These are phyloP conservation scores for Poeciliopsis retropinna DNA, from an alignment of 2,113 vertebrate genomes.

Conservation along the genomic window DNA sequence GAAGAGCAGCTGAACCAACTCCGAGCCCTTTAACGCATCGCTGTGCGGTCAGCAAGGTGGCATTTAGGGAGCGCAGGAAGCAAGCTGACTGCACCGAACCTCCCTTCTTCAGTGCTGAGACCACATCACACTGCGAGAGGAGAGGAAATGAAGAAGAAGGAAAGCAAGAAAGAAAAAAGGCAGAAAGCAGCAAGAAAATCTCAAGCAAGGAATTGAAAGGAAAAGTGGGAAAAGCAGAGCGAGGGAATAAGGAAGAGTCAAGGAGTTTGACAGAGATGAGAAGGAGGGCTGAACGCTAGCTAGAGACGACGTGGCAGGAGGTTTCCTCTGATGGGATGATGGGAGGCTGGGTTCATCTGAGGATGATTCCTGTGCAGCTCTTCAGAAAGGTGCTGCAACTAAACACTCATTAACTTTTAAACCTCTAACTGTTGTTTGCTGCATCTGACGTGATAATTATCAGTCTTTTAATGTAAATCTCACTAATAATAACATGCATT, in stretches of 20 bases:
- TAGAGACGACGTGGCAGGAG: conserved; percentile 83
- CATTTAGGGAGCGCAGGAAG: conserved; percentile 73
- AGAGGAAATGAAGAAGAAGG: conserved; percentile 9
- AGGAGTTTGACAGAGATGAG: conserved; percentile 30
- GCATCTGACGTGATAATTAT: not conserved
- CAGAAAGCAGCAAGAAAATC: not conserved
- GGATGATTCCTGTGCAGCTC: conserved; percentile 51
- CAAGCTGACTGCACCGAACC: conserved; percentile 47
- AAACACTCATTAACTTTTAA: conserved; percentile 64
- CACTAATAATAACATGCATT: conserved; percentile 20
- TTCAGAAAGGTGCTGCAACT: conserved; percentile 6
- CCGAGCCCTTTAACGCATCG: conserved; percentile 25
- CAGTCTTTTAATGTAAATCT: conserved; percentile 39
- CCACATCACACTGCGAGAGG: conserved; percentile 6
- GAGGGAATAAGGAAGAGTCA: conserved; percentile 55
- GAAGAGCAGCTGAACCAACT: conserved; percentile 34
- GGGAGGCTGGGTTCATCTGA: conserved; percentile 71
- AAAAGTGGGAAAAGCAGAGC: conserved; percentile 2
- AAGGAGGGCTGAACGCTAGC: conserved; percentile 34
- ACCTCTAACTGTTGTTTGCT: conserved; percentile 58
- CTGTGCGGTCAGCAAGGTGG: conserved; percentile 62
- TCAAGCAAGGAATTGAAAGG: not conserved
- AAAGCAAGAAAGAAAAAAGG: not conserved
- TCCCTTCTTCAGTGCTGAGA: conserved; percentile 47
- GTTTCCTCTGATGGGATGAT: conserved; percentile 53